Base-by-base conservation (phyloP, 2,888 invertebrate species). In the Oscheius sp. region DNA sequence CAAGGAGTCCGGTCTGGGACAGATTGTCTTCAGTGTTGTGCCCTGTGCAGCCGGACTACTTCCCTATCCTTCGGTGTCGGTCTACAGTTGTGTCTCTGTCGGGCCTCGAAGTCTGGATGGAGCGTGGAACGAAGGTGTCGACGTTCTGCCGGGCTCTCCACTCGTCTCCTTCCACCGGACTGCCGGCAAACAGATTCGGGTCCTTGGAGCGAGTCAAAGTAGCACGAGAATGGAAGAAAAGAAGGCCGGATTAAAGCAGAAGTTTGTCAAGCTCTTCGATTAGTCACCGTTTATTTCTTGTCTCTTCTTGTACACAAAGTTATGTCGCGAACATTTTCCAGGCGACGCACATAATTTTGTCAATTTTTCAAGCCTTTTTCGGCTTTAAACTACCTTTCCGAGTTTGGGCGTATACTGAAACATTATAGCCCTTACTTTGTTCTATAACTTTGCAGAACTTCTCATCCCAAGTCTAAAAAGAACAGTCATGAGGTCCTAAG, bases 1-100 rank as follows among this genome's bases (percentile, higher is more conserved):
- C 21, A 88, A 89, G 60, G 88, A 88, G 58, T 85, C 82, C 48
- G 88, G 88, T 2, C 75, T 89, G n/a, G 88, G 87, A 7, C 87
- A 86, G 68, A 75, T 84, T 13, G 81, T 82, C 2, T 79, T 88
- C 62, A 78, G 82, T 10, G 82, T 88, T 7, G 79, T 85, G 33
- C 88, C 88, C 35, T 80, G 82, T 37, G 76, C 79, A 42, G 81
- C 87, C 47, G 88, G 88, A 29, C 86, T 81, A 75, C 76, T 88
- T 48, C 88, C 87, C 9, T 89, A 84, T 74, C 88, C 88, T 2
- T 78, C 78, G 1, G 82, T 88, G 11, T 79, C 80, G n/a, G 76
- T 88, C n/a, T 86, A 86, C 63, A 79, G 81, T 53, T 82, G 82
- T 55, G 66, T 71, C n/a, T 32, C 51, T 13, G 66, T 70, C 32